Evolutionary conservation across 2,113 vertebrate genomes (phyloP).

Genomic region (Nothocercus nigrocapillus): DNA sequence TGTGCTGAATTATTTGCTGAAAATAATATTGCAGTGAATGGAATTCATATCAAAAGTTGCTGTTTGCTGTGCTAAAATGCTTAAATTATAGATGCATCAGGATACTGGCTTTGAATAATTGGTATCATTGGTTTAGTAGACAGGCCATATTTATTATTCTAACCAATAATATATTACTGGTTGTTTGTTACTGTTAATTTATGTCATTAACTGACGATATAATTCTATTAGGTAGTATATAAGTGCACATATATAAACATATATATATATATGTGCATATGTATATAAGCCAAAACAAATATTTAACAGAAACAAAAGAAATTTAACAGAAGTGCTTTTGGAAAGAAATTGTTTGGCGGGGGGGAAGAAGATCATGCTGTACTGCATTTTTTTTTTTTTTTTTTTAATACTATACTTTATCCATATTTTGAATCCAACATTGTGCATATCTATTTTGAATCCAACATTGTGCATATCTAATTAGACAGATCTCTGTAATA

Average conservation of each 20-base stretch:
- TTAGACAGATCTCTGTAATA: not conserved
- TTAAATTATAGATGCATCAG: not conserved
- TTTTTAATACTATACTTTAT: not conserved
- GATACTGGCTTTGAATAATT: not conserved
- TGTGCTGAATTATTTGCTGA: not conserved
- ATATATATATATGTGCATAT: rapidly evolving
- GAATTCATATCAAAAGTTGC: not conserved
- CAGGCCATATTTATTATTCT: not conserved
- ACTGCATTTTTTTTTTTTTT: not conserved
- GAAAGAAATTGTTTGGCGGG: not conserved
- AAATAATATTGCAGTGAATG: not conserved
- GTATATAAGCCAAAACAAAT: not conserved
- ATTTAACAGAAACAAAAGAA: not conserved
- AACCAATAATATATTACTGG: not conserved
- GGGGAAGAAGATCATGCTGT: not conserved
- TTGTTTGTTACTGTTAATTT: not conserved
- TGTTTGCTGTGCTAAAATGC: not conserved
- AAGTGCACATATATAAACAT: not conserved
- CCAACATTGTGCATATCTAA: not conserved
- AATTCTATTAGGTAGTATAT: not conserved
- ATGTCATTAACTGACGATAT: not conserved
- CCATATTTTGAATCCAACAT: not conserved
- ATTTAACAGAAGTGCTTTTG: not conserved
- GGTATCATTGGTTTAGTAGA: not conserved
- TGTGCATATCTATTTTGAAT: not conserved